Conservation (phyloP, 2,113 vertebrate genomes). For the Asarcornis scutulata region DNA sequence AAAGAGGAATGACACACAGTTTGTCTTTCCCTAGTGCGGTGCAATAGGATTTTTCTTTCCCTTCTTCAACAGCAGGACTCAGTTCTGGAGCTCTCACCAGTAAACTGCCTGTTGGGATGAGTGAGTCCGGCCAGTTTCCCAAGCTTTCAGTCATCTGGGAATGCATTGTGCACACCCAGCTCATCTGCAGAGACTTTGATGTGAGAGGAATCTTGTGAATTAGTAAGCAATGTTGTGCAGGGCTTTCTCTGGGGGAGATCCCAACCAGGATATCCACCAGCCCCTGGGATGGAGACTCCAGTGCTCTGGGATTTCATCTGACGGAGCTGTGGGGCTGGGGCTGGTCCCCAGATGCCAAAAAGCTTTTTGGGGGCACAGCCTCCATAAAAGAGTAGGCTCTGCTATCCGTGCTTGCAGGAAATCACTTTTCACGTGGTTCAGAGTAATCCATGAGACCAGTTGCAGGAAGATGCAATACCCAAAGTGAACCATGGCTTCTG, state of each 20-base stretch:
- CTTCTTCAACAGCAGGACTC: not conserved
- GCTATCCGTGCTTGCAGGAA: not conserved
- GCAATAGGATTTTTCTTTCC: not conserved
- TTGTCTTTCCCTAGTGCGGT: not conserved
- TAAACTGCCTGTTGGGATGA: not conserved
- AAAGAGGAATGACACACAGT: not conserved
- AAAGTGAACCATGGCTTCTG: not conserved
- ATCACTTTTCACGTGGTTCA: rapidly evolving
- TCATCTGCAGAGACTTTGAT: not conserved
- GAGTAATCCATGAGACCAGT: not conserved
- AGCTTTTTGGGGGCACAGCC: not conserved
- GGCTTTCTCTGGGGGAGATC: not conserved
- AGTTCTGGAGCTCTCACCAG: not conserved
- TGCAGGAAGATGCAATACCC: not conserved
- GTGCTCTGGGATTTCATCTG: not conserved
- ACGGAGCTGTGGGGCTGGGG: not conserved
- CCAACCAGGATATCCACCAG: not conserved
- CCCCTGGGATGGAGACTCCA: not conserved
- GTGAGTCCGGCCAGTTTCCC: not conserved
- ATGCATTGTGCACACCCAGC: not conserved
- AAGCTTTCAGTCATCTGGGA: not conserved
- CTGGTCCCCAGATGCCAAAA: rapidly evolving
- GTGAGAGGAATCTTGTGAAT: not conserved
- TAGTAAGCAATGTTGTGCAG: not conserved
- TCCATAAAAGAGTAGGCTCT: rapidly evolving